Percentiles rank a stretch among this genome's conserved stretches.
Evolutionary conservation across 2,888 invertebrate species (phyloP).

Genomic region (Pilophorus perplexus): DNA sequence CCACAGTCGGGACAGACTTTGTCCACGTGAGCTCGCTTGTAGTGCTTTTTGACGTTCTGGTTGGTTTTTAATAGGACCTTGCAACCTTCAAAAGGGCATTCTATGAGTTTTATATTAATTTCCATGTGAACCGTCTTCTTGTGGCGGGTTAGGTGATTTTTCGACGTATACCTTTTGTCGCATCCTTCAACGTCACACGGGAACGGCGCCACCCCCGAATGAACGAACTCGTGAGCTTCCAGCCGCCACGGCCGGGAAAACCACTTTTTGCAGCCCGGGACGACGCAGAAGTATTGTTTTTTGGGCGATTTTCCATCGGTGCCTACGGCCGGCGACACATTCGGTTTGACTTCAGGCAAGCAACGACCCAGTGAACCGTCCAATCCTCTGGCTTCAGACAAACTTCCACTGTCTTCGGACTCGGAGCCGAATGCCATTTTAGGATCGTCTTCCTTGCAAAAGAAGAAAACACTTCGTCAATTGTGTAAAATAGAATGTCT

Average conservation of each 20-base stretch:
- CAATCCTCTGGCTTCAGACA: not conserved
- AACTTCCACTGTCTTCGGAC: slow-evolving; percentile 16
- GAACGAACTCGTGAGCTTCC: slow-evolving; percentile 37
- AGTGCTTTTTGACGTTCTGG: slow-evolving; percentile 40
- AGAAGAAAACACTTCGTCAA: too few relatives aligned
- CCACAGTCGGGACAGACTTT: slow-evolving; percentile 37
- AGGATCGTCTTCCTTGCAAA: slow-evolving; percentile 14
- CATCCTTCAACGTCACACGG: slow-evolving; percentile 38
- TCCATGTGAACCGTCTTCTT: slow-evolving; percentile 30
- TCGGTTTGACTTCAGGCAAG: not conserved
- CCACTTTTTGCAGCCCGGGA: slow-evolving; percentile 28
- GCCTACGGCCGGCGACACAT: not conserved
- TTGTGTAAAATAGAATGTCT: too few relatives aligned
- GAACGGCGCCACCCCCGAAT: slow-evolving; percentile 38
- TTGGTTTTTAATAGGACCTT: slow-evolving; percentile 31
- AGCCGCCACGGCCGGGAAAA: slow-evolving; percentile 43
- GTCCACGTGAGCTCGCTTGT: slow-evolving; percentile 31
- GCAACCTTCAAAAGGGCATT: slow-evolving; percentile 35
- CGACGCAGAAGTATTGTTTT: slow-evolving; percentile 34
- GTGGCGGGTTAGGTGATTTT: slow-evolving; percentile 40
- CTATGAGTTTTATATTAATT: not conserved
- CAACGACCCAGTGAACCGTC: not conserved
- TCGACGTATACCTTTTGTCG: slow-evolving; percentile 39
- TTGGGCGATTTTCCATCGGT: not conserved
- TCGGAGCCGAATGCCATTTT: slow-evolving; percentile 34